These are phyloP conservation scores for Erinaceus europaeus DNA, from an alignment of 2,113 vertebrate species.

Conservation along the genomic window DNA sequence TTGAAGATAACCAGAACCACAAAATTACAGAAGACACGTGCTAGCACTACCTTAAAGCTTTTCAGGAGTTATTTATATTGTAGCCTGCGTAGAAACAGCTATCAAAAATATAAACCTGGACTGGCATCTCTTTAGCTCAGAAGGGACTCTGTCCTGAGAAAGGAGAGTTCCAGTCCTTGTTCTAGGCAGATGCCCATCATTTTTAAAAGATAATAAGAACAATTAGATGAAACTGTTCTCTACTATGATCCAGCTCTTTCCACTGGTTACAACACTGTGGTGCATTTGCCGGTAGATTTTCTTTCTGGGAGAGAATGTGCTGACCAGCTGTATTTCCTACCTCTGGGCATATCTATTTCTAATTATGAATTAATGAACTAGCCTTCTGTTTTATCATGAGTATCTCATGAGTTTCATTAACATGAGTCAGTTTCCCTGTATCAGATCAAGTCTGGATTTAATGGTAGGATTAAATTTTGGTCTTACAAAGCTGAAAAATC, in stretches of 20 bases:
- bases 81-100: too few species aligned
- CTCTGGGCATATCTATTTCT: conserved; percentile 52
- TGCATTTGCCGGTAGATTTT: conserved; percentile 17
- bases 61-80: neutral
- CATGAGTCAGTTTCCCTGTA: conserved; percentile 50
- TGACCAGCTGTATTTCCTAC: conserved; percentile 42
- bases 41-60: neutral
- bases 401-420: conserved; percentile 55
- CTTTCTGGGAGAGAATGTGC: conserved; percentile 34
- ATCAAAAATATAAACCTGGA: neutral
- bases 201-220: neutral
- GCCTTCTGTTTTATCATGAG: conserved; percentile 45
- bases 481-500: conserved; percentile 11
- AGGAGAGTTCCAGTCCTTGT: neutral
- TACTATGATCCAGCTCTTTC: neutral
- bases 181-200: neutral
- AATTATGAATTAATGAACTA: conserved; percentile 69
- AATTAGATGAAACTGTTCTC: neutral
- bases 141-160: neutral
- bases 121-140: neutral
- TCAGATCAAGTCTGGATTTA: conserved; percentile 45
- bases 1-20: neutral
- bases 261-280: neutral
- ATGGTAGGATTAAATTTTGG: conserved; percentile 30
- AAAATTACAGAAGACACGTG: neutral